Evolutionary conservation across 2,797 vertebrate species (phyloP).

Genomic region (Malacoctenus gilli): DNA sequence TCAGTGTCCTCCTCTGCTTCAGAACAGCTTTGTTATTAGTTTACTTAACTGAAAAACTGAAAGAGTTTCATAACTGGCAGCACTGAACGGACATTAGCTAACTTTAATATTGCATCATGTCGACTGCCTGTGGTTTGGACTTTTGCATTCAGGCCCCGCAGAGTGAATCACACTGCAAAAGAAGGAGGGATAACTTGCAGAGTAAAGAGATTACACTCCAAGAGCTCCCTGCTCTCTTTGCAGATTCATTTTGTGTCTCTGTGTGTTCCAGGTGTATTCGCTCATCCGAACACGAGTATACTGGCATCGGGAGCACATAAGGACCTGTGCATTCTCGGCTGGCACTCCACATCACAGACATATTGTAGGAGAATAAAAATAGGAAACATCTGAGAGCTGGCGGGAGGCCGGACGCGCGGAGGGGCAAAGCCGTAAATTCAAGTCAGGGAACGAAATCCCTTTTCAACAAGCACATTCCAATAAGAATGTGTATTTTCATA

Average conservation of each 20-base stretch:
- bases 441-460: not conserved
- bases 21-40: no score
- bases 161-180: no score
- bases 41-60: no score
- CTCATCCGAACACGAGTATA: not conserved
- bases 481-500: constrained; percentile 11
- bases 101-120: no score
- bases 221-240: not conserved
- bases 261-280: constrained; percentile 9
- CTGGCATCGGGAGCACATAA: constrained; percentile 1
- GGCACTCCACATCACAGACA: constrained; percentile 13
- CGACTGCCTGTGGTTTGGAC: no score
- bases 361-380: constrained; percentile 3
- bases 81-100: no score
- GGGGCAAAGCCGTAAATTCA: not conserved
- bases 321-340: constrained; percentile 7
- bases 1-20: not conserved
- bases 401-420: not conserved
- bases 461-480: constrained; percentile 18
- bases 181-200: constrained; percentile 5
- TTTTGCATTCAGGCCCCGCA: no score
- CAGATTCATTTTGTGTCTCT: constrained; percentile 4
- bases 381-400: not conserved
- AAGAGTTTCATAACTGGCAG: no score
- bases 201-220: constrained; percentile 5